Conservation (phyloP, 1,140 invertebrate genomes). For the Globodera rostochiensis region DNA sequence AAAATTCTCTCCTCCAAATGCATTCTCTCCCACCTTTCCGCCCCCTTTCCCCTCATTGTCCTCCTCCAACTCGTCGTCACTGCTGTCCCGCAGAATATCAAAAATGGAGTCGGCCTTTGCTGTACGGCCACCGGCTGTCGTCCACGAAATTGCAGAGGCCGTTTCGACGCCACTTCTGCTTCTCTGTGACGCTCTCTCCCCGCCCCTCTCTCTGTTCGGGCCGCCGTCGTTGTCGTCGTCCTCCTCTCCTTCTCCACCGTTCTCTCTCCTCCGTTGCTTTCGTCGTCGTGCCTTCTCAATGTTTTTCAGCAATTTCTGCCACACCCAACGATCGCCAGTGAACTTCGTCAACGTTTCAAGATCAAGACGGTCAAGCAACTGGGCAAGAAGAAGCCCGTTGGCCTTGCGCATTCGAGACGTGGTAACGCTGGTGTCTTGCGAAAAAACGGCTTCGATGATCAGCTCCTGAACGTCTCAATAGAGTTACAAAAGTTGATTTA, state of each 20-base stretch:
- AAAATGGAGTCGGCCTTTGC: conserved; percentile 43
- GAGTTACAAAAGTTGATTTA: too few species aligned
- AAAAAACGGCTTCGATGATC: conserved; percentile 38
- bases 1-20: neutral
- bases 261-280: conserved; percentile 13
- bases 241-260: neutral
- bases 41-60: neutral
- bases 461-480: conserved; percentile 8
- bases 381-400: conserved; percentile 32
- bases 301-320: conserved; percentile 43
- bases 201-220: neutral
- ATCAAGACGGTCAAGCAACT: conserved; percentile 36
- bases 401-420: conserved; percentile 30
- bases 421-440: conserved; percentile 27
- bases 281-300: conserved; percentile 34
- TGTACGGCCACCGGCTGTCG: conserved; percentile 29
- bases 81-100: conserved; percentile 34
- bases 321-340: conserved; percentile 9
- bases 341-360: conserved; percentile 27
- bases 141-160: conserved; percentile 20
- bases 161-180: conserved; percentile 27
- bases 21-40: too few species aligned
- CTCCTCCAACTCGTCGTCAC: conserved; percentile 32
- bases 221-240: conserved; percentile 7
- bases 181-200: conserved; percentile 4